These are phyloP conservation scores for Steinernema hermaphroditum DNA, from an alignment of 2,888 invertebrate genomes.

Conservation along the genomic window DNA sequence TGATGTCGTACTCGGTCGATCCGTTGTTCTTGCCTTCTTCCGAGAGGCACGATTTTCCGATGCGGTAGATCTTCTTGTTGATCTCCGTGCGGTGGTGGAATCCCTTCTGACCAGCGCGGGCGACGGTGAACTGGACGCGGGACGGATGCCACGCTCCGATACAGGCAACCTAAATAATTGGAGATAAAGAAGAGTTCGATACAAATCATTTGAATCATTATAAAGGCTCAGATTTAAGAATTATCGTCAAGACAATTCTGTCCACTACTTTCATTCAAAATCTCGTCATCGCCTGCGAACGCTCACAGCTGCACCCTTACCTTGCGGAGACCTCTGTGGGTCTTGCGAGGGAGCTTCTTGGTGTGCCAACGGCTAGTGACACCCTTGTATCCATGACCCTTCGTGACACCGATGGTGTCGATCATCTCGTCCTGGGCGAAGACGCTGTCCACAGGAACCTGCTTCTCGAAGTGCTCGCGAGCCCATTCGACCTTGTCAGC, in stretches of 20 bases:
- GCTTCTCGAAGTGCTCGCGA: slow-evolving; percentile 90
- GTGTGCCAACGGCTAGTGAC: slow-evolving; percentile 99
- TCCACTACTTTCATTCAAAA: slow-evolving; percentile 45
- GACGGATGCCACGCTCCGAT: slow-evolving; percentile 99
- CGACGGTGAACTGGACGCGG: slow-evolving; percentile 96
- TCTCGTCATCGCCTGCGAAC: slow-evolving; percentile 31
- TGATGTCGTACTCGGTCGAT: slow-evolving; percentile 91
- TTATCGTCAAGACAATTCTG: slow-evolving; percentile 35
- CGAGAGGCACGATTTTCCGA: slow-evolving; percentile 73
- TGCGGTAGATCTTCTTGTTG: slow-evolving; percentile 99
- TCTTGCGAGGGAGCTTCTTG: slow-evolving; percentile 98
- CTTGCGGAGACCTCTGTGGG: slow-evolving; percentile 89
- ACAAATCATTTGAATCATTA: too few relatives aligned
- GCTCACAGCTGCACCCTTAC: slow-evolving; percentile 36
- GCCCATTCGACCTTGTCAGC: slow-evolving; percentile 97
- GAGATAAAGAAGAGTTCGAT: too few relatives aligned
- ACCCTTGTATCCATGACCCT: slow-evolving; percentile 99
- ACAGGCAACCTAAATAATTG: slow-evolving; percentile 86
- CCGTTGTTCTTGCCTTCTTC: slow-evolving; percentile 88
- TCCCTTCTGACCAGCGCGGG: slow-evolving; percentile 99
- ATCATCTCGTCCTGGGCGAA: slow-evolving; percentile 98
- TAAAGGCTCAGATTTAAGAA: slow-evolving; percentile 30
- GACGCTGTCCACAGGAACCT: slow-evolving; percentile 84
- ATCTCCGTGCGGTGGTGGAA: slow-evolving; percentile 99
- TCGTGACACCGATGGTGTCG: slow-evolving; percentile 97